These are phyloP conservation scores for Kryptolebias marmoratus DNA, from an alignment of 2,113 vertebrate species.

Conservation along the genomic window DNA sequence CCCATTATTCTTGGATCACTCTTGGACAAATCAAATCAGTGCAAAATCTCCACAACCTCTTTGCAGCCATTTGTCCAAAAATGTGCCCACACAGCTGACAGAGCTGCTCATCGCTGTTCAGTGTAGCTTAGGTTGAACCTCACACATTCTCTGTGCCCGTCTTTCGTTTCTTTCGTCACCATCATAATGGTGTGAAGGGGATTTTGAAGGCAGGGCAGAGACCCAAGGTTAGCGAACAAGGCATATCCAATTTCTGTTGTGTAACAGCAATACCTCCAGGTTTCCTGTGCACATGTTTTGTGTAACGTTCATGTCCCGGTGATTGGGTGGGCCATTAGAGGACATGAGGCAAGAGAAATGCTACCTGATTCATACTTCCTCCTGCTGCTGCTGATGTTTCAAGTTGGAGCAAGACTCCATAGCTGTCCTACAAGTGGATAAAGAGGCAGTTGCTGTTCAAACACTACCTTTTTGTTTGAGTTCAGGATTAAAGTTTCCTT, in stretches of 20 bases:
- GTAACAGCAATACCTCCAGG: slow-evolving; percentile 75
- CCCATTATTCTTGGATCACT: no score
- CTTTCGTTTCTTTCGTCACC: slow-evolving; percentile 73
- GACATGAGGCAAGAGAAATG: slow-evolving; percentile 71
- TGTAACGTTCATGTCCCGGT: slow-evolving; percentile 66
- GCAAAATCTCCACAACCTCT: slow-evolving; percentile 5
- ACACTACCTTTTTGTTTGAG: slow-evolving; percentile 30
- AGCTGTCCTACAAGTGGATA: slow-evolving; percentile 34
- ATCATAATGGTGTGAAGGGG: slow-evolving; percentile 64
- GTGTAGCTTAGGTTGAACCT: slow-evolving; percentile 56
- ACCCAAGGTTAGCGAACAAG: slow-evolving; percentile 77
- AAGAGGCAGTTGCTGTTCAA: slow-evolving; percentile 20
- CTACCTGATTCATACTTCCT: slow-evolving; percentile 65
- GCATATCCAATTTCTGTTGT: slow-evolving; percentile 79
- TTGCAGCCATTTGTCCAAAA: slow-evolving; percentile 17
- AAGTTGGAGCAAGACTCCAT: slow-evolving; percentile 56
- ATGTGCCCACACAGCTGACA: background rate
- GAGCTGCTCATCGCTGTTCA: slow-evolving; percentile 12
- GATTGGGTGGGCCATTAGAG: slow-evolving; percentile 72
- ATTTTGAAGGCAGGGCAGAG: slow-evolving; percentile 60
- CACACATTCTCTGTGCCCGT: slow-evolving; percentile 65
- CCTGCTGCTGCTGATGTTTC: slow-evolving; percentile 27
- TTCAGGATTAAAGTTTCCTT: slow-evolving; percentile 16
- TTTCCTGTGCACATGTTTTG: slow-evolving; percentile 77
- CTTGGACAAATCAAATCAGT: no score